Evolutionary conservation across 2,113 vertebrate genomes (phyloP).

Genomic region (Antigone vipio): DNA sequence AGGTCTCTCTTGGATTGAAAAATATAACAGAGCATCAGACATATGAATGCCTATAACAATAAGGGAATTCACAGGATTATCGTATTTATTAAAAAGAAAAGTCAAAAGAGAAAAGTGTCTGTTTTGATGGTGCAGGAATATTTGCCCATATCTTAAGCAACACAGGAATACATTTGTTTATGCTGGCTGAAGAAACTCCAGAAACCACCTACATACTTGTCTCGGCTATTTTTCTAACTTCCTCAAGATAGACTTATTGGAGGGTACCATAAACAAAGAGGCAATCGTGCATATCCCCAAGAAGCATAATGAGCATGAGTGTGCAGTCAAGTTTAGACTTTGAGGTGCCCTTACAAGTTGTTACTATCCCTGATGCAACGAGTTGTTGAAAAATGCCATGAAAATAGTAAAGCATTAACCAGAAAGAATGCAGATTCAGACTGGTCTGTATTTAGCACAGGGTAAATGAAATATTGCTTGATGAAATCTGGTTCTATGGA

Average conservation of each 20-base stretch:
- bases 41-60: background rate
- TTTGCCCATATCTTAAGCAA: background rate
- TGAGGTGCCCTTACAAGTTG: background rate
- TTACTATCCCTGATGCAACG: background rate
- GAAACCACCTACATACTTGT: background rate
- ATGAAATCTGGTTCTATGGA: background rate
- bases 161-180: background rate
- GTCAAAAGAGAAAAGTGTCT: background rate
- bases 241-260: background rate
- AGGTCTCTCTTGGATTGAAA: background rate
- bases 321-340: background rate
- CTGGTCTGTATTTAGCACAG: background rate
- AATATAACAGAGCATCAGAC: background rate
- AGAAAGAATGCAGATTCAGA: background rate
- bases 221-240: background rate
- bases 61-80: background rate
- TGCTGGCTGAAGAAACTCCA: background rate
- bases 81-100: background rate
- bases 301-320: background rate
- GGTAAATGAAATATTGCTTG: background rate
- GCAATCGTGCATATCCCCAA: background rate
- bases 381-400: background rate
- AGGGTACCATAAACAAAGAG: background rate
- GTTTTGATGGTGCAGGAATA: background rate
- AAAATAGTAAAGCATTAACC: background rate